A percentile compares a stretch with the other conserved stretches of the same genome.
These are phyloP conservation scores for Murina feae DNA, from an alignment of 2,113 vertebrate species.

Conservation along the genomic window DNA sequence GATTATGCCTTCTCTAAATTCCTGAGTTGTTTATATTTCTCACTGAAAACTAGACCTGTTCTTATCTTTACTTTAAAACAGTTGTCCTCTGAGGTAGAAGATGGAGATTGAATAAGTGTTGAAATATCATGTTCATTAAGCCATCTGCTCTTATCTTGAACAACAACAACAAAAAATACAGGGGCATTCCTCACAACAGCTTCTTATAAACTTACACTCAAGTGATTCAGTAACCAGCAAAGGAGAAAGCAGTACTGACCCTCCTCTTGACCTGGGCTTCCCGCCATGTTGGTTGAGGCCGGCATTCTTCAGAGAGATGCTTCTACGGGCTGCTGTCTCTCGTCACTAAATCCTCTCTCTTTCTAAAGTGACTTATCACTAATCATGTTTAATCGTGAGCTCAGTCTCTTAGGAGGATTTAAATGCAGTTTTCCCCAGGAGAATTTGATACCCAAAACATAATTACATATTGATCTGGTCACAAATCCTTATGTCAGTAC, in stretches of 20 bases:
- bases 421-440: constrained; percentile 22
- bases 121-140: neutral
- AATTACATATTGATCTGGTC: constrained; percentile 55
- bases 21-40: neutral
- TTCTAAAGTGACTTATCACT: neutral
- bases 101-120: neutral
- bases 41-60: neutral
- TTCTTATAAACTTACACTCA: neutral
- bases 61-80: neutral
- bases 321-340: neutral
- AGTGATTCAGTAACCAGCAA: neutral
- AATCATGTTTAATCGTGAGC: neutral
- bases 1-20: neutral
- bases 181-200: neutral
- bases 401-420: constrained; percentile 35
- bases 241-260: neutral
- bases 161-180: neutral
- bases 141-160: neutral
- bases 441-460: constrained; percentile 33
- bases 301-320: neutral
- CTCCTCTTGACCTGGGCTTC: neutral
- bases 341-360: neutral
- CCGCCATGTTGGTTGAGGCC: neutral
- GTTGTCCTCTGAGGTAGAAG: neutral
- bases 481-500: constrained; percentile 45